Conservation (phyloP, 2,797 vertebrate genomes). For the Calcarius lapponicus region DNA sequence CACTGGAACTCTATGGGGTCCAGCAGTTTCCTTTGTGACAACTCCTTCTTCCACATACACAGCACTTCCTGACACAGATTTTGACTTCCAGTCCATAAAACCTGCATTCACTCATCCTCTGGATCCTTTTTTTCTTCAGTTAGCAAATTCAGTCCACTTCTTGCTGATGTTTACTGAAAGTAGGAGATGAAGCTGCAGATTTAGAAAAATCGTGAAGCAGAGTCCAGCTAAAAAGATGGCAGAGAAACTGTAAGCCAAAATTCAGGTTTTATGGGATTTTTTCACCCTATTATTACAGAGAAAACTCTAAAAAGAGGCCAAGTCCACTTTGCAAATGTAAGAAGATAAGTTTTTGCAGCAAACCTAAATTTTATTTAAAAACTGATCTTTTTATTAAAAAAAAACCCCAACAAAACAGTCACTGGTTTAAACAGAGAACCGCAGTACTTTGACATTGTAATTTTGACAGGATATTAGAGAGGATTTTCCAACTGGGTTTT, state of each 20-base stretch:
- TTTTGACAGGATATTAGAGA: constrained; percentile 45
- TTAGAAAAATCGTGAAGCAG: neutral
- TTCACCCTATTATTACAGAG: neutral
- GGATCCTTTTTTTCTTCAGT: neutral
- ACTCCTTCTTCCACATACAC: constrained; percentile 15
- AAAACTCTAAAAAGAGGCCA: neutral
- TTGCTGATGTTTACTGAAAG: neutral
- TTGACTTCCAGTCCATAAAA: constrained; percentile 5
- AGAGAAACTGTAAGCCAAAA: neutral
- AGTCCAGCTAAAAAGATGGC: constrained; percentile 8
- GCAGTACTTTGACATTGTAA: neutral
- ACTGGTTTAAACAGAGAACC: constrained; percentile 9
- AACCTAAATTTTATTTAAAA: constrained; percentile 14
- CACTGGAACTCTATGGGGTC: neutral
- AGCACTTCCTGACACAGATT: constrained; percentile 6
- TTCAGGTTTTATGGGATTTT: neutral
- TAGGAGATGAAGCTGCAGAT: neutral
- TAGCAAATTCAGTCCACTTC: constrained; percentile 16
- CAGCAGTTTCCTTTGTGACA: neutral
- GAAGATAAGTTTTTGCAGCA: neutral
- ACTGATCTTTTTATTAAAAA: neutral
- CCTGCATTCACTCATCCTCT: neutral
- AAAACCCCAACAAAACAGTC: neutral
- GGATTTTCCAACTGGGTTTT: constrained; percentile 45
- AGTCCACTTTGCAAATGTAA: neutral